Evolutionary conservation across 30 jellyfish, hydroid and myxozoan species (phyloP), one percentile per base, ranked within the genome.

Genomic region (Rhopilema esculentum): DNA sequence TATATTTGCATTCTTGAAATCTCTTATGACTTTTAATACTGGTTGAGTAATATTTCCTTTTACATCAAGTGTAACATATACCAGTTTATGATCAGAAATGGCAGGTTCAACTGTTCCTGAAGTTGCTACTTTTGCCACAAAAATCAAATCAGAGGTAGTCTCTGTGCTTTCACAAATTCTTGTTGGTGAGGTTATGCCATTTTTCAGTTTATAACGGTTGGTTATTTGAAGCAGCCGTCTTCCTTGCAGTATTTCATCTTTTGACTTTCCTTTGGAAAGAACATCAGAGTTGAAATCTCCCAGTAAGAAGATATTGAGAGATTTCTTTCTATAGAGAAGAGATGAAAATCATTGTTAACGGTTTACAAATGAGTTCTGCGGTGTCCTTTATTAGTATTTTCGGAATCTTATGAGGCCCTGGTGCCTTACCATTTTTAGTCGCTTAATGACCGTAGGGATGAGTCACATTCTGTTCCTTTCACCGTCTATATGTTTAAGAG

Each of bases 221-320:
- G 88, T 78, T 49, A 63, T 82, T 78, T 27, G 15, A 19, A 78
- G 62, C 51, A 78, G 83, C 24, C 79, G 15, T 82, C 31, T 78
- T 78, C 88, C 88, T 78, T 4, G 24, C 65, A 16, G 61, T 50
- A 61, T 61, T 78, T 78, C 82, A 7, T 78, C 88, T 27, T 12
- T 27, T 4, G 88, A 4, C 24, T 78, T 78, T 16, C 88, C 79
- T 30, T 27, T 78, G 83, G 31, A 78, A 22, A 78, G 62, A 8
- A 78, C 26, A 78, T 51, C 79, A 49, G 79, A 78, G 88, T 78
- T 78, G 69, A 78, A 27, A 64, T 78, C 88, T 52, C 88, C 88
- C 15, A 78, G 63, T 64, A 78, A 48, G 9, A 53, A 49, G 9
- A 52, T 51, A 23, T 51, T 78, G n/a, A n/a, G n/a, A n/a, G n/a